Conservation (phyloP, 2,888 invertebrate genomes). For the Molanna angustata region DNA sequence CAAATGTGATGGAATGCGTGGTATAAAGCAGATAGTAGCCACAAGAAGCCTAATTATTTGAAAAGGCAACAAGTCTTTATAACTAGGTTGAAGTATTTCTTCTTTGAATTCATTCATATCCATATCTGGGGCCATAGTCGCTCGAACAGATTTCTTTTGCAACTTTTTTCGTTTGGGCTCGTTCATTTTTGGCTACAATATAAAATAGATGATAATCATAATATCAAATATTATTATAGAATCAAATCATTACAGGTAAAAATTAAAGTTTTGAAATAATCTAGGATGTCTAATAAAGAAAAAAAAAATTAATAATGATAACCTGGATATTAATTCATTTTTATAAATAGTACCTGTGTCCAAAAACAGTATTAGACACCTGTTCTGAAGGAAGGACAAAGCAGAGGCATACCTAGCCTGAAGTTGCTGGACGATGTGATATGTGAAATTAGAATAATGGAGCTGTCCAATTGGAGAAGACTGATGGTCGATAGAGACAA, state of each 20-base stretch:
- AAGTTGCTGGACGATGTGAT: too few relatives aligned
- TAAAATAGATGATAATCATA: not conserved
- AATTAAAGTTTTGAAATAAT: too few relatives aligned
- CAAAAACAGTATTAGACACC: too few relatives aligned
- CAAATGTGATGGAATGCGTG: constrained; percentile 46
- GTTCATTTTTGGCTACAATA: constrained; percentile 65
- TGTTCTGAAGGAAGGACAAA: too few relatives aligned
- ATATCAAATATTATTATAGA: not conserved
- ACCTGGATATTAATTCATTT: too few relatives aligned
- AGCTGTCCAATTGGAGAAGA: too few relatives aligned
- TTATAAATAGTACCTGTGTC: too few relatives aligned
- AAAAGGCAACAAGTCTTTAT: constrained; percentile 76
- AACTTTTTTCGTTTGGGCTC: constrained; percentile 65
- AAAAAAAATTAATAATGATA: too few relatives aligned
- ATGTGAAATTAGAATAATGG: too few relatives aligned
- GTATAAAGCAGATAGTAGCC: constrained; percentile 59
- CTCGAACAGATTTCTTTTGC: constrained; percentile 56
- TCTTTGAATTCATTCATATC: constrained; percentile 61
- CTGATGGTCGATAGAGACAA: too few relatives aligned
- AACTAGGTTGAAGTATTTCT: constrained; percentile 68
- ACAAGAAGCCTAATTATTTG: constrained; percentile 73
- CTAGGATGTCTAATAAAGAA: too few relatives aligned
- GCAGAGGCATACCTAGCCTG: too few relatives aligned
- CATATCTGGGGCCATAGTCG: constrained; percentile 51
- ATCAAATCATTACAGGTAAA: not conserved